Conservation (phyloP, 2,113 vertebrate genomes). For the Pavo muticus region DNA sequence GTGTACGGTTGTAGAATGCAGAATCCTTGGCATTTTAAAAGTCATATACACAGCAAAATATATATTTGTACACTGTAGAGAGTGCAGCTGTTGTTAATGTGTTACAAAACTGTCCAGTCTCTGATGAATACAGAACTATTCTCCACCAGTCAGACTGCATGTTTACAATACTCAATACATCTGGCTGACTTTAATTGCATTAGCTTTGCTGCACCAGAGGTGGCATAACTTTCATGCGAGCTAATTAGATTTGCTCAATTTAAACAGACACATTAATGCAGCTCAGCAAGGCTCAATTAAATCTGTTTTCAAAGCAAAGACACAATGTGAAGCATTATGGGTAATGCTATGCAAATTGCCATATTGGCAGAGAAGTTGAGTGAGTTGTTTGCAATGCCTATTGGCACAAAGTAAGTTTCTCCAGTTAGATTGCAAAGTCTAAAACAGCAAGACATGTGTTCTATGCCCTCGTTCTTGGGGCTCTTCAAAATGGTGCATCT, state of each 20-base stretch:
- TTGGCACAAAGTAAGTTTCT: conserved; percentile 69
- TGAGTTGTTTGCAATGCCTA: conserved; percentile 55
- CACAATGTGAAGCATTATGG: conserved; percentile 76
- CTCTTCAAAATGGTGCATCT: conserved; percentile 58
- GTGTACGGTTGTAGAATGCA: not conserved
- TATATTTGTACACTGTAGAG: not conserved
- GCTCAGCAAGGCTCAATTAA: conserved; percentile 81
- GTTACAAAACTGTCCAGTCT: conserved; percentile 58
- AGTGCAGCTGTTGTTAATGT: conserved; percentile 42
- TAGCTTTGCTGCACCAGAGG: conserved; percentile 79
- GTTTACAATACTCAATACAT: conserved; percentile 78
- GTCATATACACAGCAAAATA: not conserved
- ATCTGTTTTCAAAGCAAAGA: conserved; percentile 80
- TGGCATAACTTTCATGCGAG: conserved; percentile 80
- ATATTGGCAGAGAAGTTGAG: conserved; percentile 73
- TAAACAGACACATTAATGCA: conserved; percentile 81
- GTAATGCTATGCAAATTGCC: conserved; percentile 78
- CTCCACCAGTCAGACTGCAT: conserved; percentile 65
- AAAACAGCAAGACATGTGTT: conserved; percentile 58
- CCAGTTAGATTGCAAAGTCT: conserved; percentile 36
- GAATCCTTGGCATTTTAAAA: not conserved
- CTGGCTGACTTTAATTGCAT: conserved; percentile 79
- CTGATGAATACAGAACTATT: conserved; percentile 61
- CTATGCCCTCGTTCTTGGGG: conserved; percentile 24
- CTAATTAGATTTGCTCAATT: conserved; percentile 83